Conservation (phyloP, 2,113 vertebrate species). For the Zosterops borbonicus region DNA sequence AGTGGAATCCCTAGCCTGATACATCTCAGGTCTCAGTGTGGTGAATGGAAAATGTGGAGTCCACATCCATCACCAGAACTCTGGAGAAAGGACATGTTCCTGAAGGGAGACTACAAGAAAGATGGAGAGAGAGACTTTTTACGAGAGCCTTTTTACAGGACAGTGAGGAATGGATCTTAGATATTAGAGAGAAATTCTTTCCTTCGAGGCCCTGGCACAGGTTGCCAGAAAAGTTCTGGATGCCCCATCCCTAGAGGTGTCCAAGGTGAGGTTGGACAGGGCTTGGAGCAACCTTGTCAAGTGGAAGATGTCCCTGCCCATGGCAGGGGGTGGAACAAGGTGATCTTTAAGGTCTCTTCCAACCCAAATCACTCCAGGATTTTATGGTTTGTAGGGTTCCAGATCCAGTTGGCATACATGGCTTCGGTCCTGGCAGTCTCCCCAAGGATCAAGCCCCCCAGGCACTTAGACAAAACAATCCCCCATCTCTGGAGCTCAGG, state of each 20-base stretch:
- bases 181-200: background rate
- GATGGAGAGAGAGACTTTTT: background rate
- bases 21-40: background rate
- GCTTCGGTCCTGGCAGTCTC: background rate
- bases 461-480: background rate
- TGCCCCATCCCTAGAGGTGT: background rate
- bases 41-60: background rate
- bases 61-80: background rate
- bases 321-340: background rate
- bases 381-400: background rate
- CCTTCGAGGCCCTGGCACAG: background rate
- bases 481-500: background rate
- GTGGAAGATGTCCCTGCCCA: background rate
- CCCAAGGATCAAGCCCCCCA: background rate
- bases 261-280: background rate
- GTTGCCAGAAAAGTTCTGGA: background rate
- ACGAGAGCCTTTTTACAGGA: no score
- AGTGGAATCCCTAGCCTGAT: background rate
- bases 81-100: background rate
- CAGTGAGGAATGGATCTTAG: background rate
- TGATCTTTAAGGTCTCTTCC: background rate
- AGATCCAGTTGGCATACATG: background rate
- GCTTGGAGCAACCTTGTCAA: accelerated
- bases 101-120: background rate
- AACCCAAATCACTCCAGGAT: background rate